Evolutionary conservation across 2,797 vertebrate species (phyloP), one percentile per base, ranked within the genome.

Genomic region (Podarcis lilfordi): DNA sequence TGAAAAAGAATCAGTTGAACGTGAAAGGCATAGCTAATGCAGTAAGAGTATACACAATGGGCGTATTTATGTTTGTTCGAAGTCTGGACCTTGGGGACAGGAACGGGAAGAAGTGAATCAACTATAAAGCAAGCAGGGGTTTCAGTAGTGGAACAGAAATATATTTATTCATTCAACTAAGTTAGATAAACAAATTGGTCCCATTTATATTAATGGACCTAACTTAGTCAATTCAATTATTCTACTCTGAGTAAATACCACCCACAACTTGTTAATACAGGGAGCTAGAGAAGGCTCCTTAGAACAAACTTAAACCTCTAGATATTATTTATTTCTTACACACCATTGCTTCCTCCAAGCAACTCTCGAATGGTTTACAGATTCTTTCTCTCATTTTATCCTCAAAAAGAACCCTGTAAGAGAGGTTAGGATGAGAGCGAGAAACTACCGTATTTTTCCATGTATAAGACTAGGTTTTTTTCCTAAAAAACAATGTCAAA

Each of bases 271-370:
- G 32, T 43, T 83, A 85, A 2, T 81, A 9, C 17, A 29, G 11
- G 15, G 80, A 91, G 79, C 88, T 64, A 69, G 83, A 87, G 3
- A 86, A 86, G 89, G 15, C 3, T 80, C 29, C 1, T 75, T 66
- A 79, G 9, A 61, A 10, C 87, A 2, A 35, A 1, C 29, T 66
- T 76, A 88, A 81, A 37, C 11, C 68, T 87, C 29, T 85, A 91
- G 74, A 17, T 50, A 19, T n/a, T 79, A n/a, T 84, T 21, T 43
- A 35, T 23, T 19, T 37, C 25, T 37, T 75, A 11, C 40, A 40
- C 9, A 32, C 27, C 55, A 45, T 8, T 27, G 50, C 15, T 61
- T 75, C 55, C 32, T 84, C 15, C 32, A 84, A 45, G 27, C 15
- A 68, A 21, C 4, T 29, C 23, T 4, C 35, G 23, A 7, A 35